These are phyloP conservation scores for Manduca sexta DNA, from an alignment of 1,140 invertebrate genomes.

Conservation along the genomic window DNA sequence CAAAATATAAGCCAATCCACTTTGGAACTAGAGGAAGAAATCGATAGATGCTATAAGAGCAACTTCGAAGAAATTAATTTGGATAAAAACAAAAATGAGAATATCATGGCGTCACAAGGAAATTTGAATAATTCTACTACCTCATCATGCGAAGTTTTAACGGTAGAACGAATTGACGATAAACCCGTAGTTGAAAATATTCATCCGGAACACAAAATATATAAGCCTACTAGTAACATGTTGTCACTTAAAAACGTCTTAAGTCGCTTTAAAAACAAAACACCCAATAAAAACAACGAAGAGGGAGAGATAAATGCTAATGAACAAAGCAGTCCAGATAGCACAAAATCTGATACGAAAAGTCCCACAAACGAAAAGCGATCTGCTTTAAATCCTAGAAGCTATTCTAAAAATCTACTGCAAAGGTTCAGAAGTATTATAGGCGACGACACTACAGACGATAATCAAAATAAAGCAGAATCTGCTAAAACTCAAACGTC, in stretches of 20 bases:
- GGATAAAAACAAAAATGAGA: constrained; percentile 53
- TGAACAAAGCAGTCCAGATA: constrained; percentile 45
- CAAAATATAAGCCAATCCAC: constrained; percentile 70
- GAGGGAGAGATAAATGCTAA: constrained; percentile 52
- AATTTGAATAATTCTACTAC: constrained; percentile 53
- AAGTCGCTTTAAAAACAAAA: constrained; percentile 62
- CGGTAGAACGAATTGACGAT: constrained; percentile 42
- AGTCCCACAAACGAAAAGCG: constrained; percentile 56
- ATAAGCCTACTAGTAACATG: constrained; percentile 74
- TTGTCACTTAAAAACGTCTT: constrained; percentile 67
- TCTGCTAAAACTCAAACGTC: constrained; percentile 19
- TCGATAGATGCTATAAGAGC: constrained; percentile 69
- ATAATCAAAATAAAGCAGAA: constrained; percentile 46
- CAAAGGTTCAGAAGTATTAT: constrained; percentile 74
- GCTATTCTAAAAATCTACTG: constrained; percentile 70
- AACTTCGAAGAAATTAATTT: constrained; percentile 62
- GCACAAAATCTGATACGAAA: constrained; percentile 53
- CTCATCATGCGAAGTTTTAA: constrained; percentile 67
- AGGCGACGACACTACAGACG: constrained; percentile 67
- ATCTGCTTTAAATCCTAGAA: constrained; percentile 62
- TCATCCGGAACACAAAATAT: constrained; percentile 86
- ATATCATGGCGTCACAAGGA: background rate
- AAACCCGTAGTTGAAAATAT: constrained; percentile 49
- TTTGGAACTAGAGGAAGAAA: constrained; percentile 68
- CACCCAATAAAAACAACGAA: constrained; percentile 49